These are phyloP conservation scores for Megalops atlanticus DNA, from an alignment of 2,113 vertebrate species.

Conservation along the genomic window DNA sequence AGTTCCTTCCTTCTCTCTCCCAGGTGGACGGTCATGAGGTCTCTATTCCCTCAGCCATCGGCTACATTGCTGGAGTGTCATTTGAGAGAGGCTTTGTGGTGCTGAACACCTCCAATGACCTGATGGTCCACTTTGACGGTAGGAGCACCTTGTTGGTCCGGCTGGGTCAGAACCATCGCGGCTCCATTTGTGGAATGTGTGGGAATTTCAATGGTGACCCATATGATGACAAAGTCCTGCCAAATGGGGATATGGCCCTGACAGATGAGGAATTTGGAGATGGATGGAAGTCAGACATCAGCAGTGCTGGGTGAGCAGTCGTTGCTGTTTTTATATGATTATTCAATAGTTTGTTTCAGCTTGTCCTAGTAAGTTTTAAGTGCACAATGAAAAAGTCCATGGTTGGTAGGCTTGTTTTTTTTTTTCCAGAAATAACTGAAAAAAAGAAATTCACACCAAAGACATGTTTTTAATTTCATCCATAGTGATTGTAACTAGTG, in stretches of 20 bases:
- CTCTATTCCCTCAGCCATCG: conserved; percentile 31
- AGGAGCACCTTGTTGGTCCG: conserved; percentile 49
- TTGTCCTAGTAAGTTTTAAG: too few relatives aligned
- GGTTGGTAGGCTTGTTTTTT: not conserved
- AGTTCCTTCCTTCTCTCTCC: not conserved
- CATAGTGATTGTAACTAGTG: not conserved
- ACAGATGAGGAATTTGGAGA: conserved; percentile 62
- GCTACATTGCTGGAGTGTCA: conserved; percentile 40
- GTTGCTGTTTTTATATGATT: not conserved
- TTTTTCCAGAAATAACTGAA: not conserved
- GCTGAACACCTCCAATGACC: conserved; percentile 40
- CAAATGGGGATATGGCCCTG: conserved; percentile 50
- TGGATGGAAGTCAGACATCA: conserved; percentile 59
- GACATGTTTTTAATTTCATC: too few relatives aligned
- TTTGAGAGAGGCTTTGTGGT: conserved; percentile 46
- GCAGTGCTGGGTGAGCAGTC: conserved; percentile 53
- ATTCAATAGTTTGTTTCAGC: too few relatives aligned
- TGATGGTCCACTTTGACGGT: conserved; percentile 60
- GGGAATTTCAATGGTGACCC: conserved; percentile 62
- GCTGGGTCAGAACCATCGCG: conserved; percentile 27
- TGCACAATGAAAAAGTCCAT: too few relatives aligned
- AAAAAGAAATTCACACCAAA: not conserved
- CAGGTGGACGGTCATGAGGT: conserved; percentile 55
- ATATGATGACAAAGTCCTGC: conserved; percentile 62
- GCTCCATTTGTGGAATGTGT: conserved; percentile 60